phyloP scores from a whole-genome alignment of 2,888 invertebrate genomes.

The Zonitis immaculata region DNA sequence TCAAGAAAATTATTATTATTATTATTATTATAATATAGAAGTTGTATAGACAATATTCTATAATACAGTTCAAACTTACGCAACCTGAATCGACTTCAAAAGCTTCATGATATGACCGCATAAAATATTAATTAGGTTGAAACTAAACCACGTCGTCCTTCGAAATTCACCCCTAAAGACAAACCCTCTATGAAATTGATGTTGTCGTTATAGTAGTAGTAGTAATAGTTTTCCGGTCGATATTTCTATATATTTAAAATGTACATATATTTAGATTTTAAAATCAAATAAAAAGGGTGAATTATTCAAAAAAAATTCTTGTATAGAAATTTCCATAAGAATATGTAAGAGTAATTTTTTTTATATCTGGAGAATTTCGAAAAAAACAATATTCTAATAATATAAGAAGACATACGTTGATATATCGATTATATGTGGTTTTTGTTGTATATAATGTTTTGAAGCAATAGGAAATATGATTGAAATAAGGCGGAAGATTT shows the following conservation, averaged over 20 bases:
- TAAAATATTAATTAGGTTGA: constrained; percentile 5
- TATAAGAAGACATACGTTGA: too few relatives aligned
- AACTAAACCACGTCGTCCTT: not conserved
- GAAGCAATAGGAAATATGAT: not conserved
- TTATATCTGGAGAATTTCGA: too few relatives aligned
- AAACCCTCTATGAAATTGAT: constrained; percentile 1
- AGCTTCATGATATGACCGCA: not conserved
- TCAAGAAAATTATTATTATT: not conserved
- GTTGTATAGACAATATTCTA: not conserved
- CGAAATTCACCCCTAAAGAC: not conserved
- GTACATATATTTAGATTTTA: too few relatives aligned
- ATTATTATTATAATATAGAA: not conserved
- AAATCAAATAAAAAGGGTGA: too few relatives aligned
- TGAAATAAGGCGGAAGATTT: not conserved
- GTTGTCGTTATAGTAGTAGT: not conserved
- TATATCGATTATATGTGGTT: too few relatives aligned
- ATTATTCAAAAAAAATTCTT: too few relatives aligned
- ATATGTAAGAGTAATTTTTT: too few relatives aligned
- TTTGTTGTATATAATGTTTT: not conserved
- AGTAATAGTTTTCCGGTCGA: not conserved
- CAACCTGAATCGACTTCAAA: constrained; percentile 2
- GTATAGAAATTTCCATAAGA: too few relatives aligned
- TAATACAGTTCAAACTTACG: not conserved
- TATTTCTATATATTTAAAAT: not conserved
- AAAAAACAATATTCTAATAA: too few relatives aligned